phyloP scores from a whole-genome alignment of 1,140 invertebrate genomes.

The Drosophila micromelanica region DNA sequence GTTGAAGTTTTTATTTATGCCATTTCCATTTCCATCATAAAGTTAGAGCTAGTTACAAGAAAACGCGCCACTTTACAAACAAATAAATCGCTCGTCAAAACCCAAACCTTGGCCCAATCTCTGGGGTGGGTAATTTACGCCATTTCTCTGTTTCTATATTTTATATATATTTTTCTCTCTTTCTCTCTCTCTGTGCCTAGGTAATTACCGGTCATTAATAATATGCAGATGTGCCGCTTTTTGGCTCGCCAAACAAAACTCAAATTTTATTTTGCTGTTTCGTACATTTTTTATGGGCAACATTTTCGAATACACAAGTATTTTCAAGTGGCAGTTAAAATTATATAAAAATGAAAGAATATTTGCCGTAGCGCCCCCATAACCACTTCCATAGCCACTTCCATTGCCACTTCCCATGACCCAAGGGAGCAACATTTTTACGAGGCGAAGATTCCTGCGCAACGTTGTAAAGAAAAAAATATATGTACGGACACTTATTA shows the following conservation, averaged over 20 bases:
- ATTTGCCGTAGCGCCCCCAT: conserved; percentile 18
- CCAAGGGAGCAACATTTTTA: conserved; percentile 65
- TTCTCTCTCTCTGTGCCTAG: conserved; percentile 42
- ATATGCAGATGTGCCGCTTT: conserved; percentile 72
- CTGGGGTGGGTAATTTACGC: conserved; percentile 52
- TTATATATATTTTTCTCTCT: conserved; percentile 21
- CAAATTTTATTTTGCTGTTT: conserved; percentile 60
- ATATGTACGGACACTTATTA: conserved; percentile 46
- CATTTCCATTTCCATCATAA: conserved; percentile 43
- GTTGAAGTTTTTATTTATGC: conserved; percentile 80
- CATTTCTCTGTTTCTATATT: conserved; percentile 42
- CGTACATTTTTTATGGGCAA: conserved; percentile 67
- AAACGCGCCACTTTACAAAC: conserved; percentile 58
- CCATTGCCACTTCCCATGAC: conserved; percentile 36
- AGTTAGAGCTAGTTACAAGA: conserved; percentile 20
- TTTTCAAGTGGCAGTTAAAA: conserved; percentile 73
- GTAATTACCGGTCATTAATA: conserved; percentile 82
- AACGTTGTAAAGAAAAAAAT: not conserved
- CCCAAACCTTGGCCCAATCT: conserved; percentile 7
- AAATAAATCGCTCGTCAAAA: conserved; percentile 72
- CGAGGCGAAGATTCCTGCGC: conserved; percentile 52
- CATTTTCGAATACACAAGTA: conserved; percentile 60
- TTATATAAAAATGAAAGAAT: conserved; percentile 47
- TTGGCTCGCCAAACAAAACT: conserved; percentile 26
- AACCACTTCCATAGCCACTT: conserved; percentile 40